A percentile compares a stretch with the other conserved stretches of the same genome.
Evolutionary conservation across 2,888 invertebrate genomes (phyloP).

Genomic region (Cylindroiulus punctatus): DNA sequence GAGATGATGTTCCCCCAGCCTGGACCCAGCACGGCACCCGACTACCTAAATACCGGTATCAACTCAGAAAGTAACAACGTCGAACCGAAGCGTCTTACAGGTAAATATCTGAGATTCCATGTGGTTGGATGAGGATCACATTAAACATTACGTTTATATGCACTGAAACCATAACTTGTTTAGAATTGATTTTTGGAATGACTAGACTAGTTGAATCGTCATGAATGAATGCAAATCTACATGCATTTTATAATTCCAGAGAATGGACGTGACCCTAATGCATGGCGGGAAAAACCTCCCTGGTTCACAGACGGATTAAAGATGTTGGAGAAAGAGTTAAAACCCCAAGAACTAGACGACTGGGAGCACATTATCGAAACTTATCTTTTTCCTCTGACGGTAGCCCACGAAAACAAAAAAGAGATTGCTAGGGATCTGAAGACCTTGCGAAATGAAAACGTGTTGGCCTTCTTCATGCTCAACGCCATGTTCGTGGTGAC

Average conservation of each 20-base stretch:
- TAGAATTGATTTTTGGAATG: too few species aligned
- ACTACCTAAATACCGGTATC: too few species aligned
- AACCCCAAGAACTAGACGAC: not conserved
- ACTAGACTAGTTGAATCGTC: too few species aligned
- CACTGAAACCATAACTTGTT: too few species aligned
- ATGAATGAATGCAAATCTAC: too few species aligned
- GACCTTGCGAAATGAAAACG: constrained; percentile 67
- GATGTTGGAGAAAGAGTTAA: not conserved
- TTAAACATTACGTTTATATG: too few species aligned
- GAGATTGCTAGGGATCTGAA: constrained; percentile 62
- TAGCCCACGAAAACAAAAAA: constrained; percentile 63
- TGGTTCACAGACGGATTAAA: not conserved
- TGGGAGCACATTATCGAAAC: constrained; percentile 60
- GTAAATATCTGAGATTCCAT: too few species aligned
- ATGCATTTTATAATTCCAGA: not conserved
- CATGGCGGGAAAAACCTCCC: not conserved
- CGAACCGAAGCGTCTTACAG: too few species aligned
- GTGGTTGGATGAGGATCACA: too few species aligned
- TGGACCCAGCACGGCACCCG: too few species aligned
- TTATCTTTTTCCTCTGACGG: constrained; percentile 68
- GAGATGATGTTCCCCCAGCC: too few species aligned
- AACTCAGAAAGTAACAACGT: too few species aligned
- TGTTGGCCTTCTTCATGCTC: constrained; percentile 70
- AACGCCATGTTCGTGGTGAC: constrained; percentile 71
- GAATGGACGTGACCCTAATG: not conserved